phyloP scores from a whole-genome alignment of 2,113 vertebrate species.

The Ameiurus melas region DNA sequence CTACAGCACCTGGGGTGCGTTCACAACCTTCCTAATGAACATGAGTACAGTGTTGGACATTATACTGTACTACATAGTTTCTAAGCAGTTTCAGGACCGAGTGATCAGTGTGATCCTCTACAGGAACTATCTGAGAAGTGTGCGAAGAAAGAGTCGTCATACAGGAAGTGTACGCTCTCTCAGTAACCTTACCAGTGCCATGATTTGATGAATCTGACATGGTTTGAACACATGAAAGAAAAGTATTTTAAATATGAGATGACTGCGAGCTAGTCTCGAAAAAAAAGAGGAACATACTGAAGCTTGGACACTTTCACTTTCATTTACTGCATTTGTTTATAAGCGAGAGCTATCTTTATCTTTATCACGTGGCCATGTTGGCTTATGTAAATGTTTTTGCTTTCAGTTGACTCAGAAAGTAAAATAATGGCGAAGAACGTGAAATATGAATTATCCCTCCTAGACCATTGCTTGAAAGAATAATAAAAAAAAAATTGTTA shows the following conservation, averaged over 20 bases:
- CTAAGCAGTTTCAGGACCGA: constrained; percentile 95
- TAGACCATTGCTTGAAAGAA: background rate
- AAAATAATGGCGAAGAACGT: background rate
- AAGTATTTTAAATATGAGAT: background rate
- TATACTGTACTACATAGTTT: constrained; percentile 96
- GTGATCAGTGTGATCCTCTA: constrained; percentile 96
- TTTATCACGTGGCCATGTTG: background rate
- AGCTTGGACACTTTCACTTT: constrained; percentile 1
- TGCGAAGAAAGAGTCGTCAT: constrained; percentile 88
- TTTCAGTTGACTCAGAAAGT: background rate
- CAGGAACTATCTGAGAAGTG: constrained; percentile 89
- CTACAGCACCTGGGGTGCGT: constrained; percentile 83
- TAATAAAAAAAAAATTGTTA: background rate
- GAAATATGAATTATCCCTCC: background rate
- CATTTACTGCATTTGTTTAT: background rate
- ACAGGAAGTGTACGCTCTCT: constrained; percentile 86
- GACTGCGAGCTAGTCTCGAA: background rate
- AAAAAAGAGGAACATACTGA: constrained; percentile 5
- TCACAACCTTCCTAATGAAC: constrained; percentile 94
- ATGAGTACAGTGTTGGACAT: constrained; percentile 91
- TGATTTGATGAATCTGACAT: constrained; percentile 74
- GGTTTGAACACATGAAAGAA: background rate
- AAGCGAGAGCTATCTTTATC: background rate
- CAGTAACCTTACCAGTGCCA: constrained; percentile 87
- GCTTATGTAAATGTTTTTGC: background rate